phyloP scores from a whole-genome alignment of 2,113 vertebrate species.

The Aviceda subcristata region DNA sequence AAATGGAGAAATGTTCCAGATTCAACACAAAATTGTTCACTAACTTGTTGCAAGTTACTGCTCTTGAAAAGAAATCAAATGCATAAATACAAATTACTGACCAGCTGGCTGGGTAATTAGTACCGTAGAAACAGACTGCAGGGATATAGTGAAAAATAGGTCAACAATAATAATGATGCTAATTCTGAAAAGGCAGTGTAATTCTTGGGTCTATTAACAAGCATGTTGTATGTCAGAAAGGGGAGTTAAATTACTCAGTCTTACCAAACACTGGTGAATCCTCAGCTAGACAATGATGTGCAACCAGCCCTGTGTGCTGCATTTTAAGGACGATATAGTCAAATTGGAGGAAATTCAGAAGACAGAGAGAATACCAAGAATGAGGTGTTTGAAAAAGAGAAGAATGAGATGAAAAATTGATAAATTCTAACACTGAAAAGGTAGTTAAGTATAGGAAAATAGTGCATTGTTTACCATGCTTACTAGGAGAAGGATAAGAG shows the following conservation, averaged over 20 bases:
- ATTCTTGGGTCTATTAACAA: neutral
- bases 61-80: neutral
- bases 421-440: neutral
- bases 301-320: neutral
- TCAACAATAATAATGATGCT: neutral
- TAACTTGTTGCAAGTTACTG: neutral
- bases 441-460: neutral
- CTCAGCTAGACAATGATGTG: neutral
- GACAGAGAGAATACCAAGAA: neutral
- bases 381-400: neutral
- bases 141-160: neutral
- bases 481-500: neutral
- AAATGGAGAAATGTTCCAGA: neutral
- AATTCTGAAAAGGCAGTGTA: neutral
- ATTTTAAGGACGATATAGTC: neutral
- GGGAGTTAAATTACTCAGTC: neutral
- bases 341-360: neutral
- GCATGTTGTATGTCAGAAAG: neutral
- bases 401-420: neutral
- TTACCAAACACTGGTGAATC: neutral
- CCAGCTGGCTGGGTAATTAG: neutral
- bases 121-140: neutral
- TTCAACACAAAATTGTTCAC: neutral
- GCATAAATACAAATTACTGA: neutral
- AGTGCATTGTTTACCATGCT: neutral